Percentiles rank a stretch among this genome's conserved stretches.
phyloP scores from a whole-genome alignment of 2,797 vertebrate species.

The Sciurus vulgaris region DNA sequence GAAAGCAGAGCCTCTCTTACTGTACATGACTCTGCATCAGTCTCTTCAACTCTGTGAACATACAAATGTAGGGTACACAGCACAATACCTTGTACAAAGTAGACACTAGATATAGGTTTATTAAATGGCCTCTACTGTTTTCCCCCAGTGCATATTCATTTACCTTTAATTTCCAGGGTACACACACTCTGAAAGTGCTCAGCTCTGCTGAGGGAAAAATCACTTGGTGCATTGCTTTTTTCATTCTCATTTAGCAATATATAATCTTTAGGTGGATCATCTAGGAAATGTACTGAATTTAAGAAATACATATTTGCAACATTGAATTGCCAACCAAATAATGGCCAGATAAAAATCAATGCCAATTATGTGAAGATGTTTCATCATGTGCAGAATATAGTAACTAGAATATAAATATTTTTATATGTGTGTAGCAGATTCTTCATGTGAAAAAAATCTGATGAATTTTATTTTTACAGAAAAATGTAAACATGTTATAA shows the following conservation, averaged over 20 bases:
- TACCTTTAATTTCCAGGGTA: background rate
- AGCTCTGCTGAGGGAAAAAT: slow-evolving; percentile 48
- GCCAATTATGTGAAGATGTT: slow-evolving; percentile 8
- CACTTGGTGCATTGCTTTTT: slow-evolving; percentile 42
- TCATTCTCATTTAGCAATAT: slow-evolving; percentile 48
- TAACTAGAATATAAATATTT: slow-evolving; percentile 16
- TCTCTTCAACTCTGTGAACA: background rate
- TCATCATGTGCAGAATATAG: background rate
- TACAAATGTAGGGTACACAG: background rate
- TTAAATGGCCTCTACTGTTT: background rate
- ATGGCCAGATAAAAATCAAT: slow-evolving; percentile 43
- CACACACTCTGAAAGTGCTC: slow-evolving; percentile 1
- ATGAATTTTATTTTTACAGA: background rate
- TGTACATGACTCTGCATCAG: background rate
- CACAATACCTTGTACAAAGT: background rate
- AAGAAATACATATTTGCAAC: background rate
- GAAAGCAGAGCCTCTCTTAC: background rate
- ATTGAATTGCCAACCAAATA: background rate
- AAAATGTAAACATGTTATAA: slow-evolving; percentile 28
- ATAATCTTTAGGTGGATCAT: slow-evolving; percentile 20
- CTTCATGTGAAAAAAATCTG: background rate
- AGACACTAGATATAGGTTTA: background rate
- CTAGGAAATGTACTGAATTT: slow-evolving; percentile 38
- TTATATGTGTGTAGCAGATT: background rate
- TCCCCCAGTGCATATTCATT: slow-evolving; percentile 28